A percentile compares a stretch with the other conserved stretches of the same genome.
Evolutionary conservation across 2,797 vertebrate genomes (phyloP).

Genomic region (Rousettus madagascariensis): DNA sequence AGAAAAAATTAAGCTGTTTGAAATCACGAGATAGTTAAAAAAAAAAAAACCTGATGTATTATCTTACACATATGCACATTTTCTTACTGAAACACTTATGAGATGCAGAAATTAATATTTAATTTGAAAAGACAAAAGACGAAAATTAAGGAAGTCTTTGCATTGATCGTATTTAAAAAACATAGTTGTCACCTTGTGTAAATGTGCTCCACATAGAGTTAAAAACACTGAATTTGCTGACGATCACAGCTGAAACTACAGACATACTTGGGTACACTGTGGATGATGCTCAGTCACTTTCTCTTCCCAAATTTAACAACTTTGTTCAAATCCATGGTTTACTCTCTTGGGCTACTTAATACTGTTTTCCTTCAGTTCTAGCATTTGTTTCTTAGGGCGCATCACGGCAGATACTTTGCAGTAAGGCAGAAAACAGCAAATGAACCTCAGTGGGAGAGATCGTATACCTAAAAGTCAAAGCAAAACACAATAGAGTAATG

Average conservation of each 20-base stretch:
- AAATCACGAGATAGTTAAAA: not conserved
- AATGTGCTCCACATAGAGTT: not conserved
- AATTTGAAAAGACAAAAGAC: not conserved
- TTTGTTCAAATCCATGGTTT: not conserved
- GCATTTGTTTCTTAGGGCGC: not conserved
- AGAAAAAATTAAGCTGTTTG: not conserved
- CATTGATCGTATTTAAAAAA: not conserved
- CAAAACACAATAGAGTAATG: not conserved
- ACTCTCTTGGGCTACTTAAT: not conserved
- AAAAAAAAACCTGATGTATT: not conserved
- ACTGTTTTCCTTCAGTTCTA: not conserved
- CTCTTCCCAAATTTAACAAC: constrained; percentile 23
- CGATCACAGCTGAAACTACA: not conserved
- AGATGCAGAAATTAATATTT: not conserved
- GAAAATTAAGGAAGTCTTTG: not conserved
- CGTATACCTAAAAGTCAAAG: constrained; percentile 26
- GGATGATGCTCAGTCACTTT: not conserved
- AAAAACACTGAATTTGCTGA: not conserved
- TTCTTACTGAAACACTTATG: not conserved
- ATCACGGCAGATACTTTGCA: not conserved
- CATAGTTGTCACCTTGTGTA: not conserved
- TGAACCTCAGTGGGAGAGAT: not conserved
- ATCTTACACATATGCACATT: not conserved
- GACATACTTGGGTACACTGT: not conserved
- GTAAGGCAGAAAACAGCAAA: constrained; percentile 4